A percentile compares a stretch with the other conserved stretches of the same genome.
These are phyloP conservation scores for Xerus rutilus DNA, from an alignment of 2,797 vertebrate genomes.

Conservation along the genomic window DNA sequence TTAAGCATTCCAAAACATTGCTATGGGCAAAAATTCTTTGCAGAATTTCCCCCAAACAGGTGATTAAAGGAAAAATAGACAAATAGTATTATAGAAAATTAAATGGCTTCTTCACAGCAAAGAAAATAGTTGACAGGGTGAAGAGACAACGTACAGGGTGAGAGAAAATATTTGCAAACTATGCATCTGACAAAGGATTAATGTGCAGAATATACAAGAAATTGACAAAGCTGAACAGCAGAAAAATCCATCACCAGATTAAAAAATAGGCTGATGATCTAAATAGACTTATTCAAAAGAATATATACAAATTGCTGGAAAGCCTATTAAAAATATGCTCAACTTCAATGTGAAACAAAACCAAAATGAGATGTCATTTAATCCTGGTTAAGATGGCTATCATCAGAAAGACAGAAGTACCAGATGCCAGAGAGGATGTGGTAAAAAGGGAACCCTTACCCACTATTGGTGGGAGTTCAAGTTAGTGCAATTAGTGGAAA, in stretches of 20 bases:
- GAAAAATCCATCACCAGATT: neutral
- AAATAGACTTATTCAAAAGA: too few relatives aligned
- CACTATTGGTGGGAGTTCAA: too few relatives aligned
- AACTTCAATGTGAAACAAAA: too few relatives aligned
- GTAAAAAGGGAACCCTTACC: too few relatives aligned
- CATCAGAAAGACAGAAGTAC: too few relatives aligned
- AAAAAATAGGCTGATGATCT: neutral
- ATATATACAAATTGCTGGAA: too few relatives aligned
- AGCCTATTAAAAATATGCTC: too few relatives aligned
- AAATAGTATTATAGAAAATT: neutral
- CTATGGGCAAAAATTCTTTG: neutral
- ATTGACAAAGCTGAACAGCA: neutral
- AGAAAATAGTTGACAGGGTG: neutral
- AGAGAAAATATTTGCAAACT: neutral
- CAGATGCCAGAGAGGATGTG: too few relatives aligned
- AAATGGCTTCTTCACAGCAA: neutral
- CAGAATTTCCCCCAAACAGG: neutral
- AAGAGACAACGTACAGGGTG: neutral
- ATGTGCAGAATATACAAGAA: neutral
- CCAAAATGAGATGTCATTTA: too few relatives aligned
- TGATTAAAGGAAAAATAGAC: neutral
- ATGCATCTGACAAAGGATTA: neutral
- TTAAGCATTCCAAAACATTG: neutral
- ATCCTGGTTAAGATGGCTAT: too few relatives aligned
- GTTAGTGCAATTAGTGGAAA: too few relatives aligned